These are phyloP conservation scores for Clepsis dumicolana DNA, from an alignment of 2,888 invertebrate genomes.

Conservation along the genomic window DNA sequence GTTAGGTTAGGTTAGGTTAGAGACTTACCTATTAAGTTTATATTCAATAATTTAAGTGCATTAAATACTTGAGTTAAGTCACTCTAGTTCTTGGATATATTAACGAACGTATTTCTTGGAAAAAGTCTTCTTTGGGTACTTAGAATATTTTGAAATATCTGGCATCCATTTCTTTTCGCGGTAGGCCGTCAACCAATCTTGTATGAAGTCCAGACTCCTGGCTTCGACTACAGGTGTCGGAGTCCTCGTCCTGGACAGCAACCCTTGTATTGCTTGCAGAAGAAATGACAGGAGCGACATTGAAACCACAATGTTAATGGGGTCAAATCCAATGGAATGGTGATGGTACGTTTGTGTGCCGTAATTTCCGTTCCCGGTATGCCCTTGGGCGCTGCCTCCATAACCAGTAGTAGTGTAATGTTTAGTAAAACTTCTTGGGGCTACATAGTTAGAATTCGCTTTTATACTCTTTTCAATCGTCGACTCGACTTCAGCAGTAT, in stretches of 20 bases:
- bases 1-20: too few species aligned
- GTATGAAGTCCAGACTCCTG: slow-evolving; percentile 59
- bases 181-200: slow-evolving; percentile 65
- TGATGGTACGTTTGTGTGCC: slow-evolving; percentile 73
- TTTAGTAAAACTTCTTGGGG: slow-evolving; percentile 67
- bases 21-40: background rate
- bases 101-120: slow-evolving; percentile 57
- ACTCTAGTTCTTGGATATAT: slow-evolving; percentile 34
- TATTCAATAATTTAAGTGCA: slow-evolving; percentile 41
- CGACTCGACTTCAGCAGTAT: slow-evolving; percentile 38
- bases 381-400: slow-evolving; percentile 57
- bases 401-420: slow-evolving; percentile 70
- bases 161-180: slow-evolving; percentile 56
- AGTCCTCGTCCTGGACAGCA: slow-evolving; percentile 68
- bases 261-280: slow-evolving; percentile 77
- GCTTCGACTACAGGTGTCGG: slow-evolving; percentile 77
- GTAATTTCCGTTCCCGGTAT: slow-evolving; percentile 58
- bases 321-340: slow-evolving; percentile 83
- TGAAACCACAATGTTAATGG: slow-evolving; percentile 80
- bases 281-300: slow-evolving; percentile 79
- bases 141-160: slow-evolving; percentile 51
- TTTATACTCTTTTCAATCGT: slow-evolving; percentile 51
- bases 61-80: background rate
- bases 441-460: slow-evolving; percentile 47
- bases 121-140: slow-evolving; percentile 59